Conservation (phyloP, 2,113 vertebrate genomes). For the Poeciliopsis prolifica region DNA sequence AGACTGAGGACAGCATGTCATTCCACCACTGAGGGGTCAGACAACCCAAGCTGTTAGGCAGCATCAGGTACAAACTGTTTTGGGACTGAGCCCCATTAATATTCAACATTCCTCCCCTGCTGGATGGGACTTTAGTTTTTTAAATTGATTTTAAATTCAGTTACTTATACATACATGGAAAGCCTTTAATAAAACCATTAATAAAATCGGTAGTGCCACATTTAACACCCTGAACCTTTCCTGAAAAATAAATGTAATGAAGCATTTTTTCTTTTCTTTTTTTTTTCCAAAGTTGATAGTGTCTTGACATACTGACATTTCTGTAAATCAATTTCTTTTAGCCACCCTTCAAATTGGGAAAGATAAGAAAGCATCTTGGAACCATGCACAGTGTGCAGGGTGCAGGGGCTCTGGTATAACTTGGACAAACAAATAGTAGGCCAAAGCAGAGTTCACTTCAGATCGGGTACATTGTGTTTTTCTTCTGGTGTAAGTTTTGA, state of each 20-base stretch:
- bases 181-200: background rate
- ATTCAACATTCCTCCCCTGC: constrained; percentile 1
- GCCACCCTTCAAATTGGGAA: background rate
- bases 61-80: constrained; percentile 40
- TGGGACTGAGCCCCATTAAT: constrained; percentile 1
- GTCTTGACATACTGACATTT: background rate
- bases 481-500: too few species aligned
- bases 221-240: background rate
- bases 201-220: background rate
- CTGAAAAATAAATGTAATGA: background rate
- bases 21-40: constrained; percentile 69
- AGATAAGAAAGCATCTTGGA: background rate
- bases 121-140: background rate
- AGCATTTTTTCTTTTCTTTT: background rate
- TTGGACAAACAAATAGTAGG: too few species aligned
- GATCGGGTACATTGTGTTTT: too few species aligned
- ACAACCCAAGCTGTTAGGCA: constrained; percentile 49
- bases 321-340: background rate
- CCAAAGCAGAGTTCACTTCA: too few species aligned
- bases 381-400: too few species aligned
- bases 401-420: too few species aligned
- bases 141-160: background rate
- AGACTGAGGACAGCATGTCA: constrained; percentile 67
- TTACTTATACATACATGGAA: background rate
- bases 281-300: background rate